These are phyloP conservation scores for Philhelius pedissequus DNA, from an alignment of 2,888 invertebrate genomes.

Conservation along the genomic window DNA sequence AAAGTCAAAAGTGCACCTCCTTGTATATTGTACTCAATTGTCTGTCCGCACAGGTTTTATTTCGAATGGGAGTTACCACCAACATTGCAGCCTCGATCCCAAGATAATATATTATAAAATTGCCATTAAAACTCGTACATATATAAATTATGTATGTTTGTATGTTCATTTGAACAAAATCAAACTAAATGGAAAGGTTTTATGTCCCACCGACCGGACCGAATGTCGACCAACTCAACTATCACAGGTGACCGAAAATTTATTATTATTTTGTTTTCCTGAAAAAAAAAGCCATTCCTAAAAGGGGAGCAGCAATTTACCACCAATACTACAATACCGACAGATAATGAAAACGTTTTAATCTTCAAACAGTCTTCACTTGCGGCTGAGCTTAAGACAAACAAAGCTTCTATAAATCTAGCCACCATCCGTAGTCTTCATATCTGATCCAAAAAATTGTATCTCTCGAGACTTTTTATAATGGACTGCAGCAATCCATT, in stretches of 20 bases:
- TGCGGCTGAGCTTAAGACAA: background rate
- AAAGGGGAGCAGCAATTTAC: slow-evolving; percentile 22
- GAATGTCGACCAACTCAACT: background rate
- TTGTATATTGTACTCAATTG: slow-evolving; percentile 42
- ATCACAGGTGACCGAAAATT: slow-evolving; percentile 56
- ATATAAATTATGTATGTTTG: too few species aligned
- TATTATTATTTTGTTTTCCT: slow-evolving; percentile 60
- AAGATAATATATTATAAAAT: slow-evolving; percentile 45
- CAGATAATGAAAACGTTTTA: slow-evolving; percentile 49
- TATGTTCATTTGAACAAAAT: slow-evolving; percentile 5
- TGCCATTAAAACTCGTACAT: background rate
- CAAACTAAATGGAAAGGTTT: slow-evolving; percentile 40
- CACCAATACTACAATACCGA: slow-evolving; percentile 2
- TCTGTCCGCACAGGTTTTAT: slow-evolving; percentile 25
- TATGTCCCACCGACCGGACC: background rate
- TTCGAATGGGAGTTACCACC: slow-evolving; percentile 50
- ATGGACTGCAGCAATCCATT: slow-evolving; percentile 59
- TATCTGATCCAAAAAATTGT: slow-evolving; percentile 57
- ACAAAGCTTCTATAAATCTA: slow-evolving; percentile 53
- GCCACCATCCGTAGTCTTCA: slow-evolving; percentile 39
- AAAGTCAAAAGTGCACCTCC: slow-evolving; percentile 61
- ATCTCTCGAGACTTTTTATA: slow-evolving; percentile 28
- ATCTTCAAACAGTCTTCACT: slow-evolving; percentile 12
- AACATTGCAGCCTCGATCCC: slow-evolving; percentile 54
- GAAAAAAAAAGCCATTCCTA: slow-evolving; percentile 17